Conservation (phyloP, 2,113 vertebrate genomes). For the Odocoileus virginianus region DNA sequence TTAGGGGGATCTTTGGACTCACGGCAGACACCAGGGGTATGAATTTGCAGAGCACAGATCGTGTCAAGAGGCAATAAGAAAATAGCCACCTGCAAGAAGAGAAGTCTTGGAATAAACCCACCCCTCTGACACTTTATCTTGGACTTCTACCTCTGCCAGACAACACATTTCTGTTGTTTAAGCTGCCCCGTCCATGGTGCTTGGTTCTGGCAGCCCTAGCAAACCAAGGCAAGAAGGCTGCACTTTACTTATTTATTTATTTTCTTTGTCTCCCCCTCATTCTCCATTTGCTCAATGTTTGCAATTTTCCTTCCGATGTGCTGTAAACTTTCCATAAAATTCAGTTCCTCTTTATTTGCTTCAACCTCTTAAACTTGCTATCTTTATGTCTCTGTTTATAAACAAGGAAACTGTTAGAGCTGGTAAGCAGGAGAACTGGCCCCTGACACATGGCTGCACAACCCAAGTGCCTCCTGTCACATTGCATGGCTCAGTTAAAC, state of each 20-base stretch:
- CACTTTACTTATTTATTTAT: rapidly evolving
- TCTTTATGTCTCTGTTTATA: background rate
- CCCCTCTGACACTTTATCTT: background rate
- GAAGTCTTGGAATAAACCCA: background rate
- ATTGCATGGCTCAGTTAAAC: background rate
- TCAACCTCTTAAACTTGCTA: background rate
- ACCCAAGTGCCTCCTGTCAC: background rate
- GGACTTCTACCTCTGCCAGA: background rate
- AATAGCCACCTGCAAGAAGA: background rate
- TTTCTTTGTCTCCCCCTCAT: background rate
- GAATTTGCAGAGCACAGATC: rapidly evolving
- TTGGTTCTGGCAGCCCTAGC: rapidly evolving
- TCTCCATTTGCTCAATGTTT: background rate
- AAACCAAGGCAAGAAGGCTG: background rate
- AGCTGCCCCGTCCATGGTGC: rapidly evolving
- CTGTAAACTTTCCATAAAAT: background rate
- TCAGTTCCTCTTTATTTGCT: background rate
- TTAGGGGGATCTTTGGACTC: too few species aligned
- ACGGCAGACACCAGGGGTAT: rapidly evolving
- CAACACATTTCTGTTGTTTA: background rate
- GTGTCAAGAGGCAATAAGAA: rapidly evolving
- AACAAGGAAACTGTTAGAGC: background rate
- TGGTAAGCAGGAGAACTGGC: too few species aligned
- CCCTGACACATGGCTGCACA: rapidly evolving
- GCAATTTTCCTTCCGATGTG: rapidly evolving